Conservation (phyloP, 2,113 vertebrate genomes). For the Axis porcinus region DNA sequence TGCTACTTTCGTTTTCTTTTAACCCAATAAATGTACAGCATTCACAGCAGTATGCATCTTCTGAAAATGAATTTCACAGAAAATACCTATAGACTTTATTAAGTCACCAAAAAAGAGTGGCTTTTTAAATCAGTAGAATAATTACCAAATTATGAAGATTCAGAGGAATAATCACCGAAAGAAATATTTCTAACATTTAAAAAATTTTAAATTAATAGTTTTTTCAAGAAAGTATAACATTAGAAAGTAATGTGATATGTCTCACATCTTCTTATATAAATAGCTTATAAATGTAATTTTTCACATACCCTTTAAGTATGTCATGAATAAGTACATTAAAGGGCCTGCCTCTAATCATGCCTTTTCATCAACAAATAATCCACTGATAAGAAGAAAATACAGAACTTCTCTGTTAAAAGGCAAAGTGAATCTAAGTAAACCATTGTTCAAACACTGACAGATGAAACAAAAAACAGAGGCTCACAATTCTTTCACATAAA, state of each 20-base stretch:
- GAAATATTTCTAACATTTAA: neutral
- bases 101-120: neutral
- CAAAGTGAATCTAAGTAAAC: slow-evolving; percentile 35
- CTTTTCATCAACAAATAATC: slow-evolving; percentile 46
- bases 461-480: slow-evolving; percentile 25
- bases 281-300: slow-evolving; percentile 23
- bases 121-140: neutral
- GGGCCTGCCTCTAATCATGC: neutral
- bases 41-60: neutral
- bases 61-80: neutral
- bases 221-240: neutral
- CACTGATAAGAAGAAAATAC: slow-evolving; percentile 3
- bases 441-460: slow-evolving; percentile 19
- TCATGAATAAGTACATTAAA: neutral
- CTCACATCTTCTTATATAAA: neutral
- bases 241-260: neutral
- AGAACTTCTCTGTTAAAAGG: slow-evolving; percentile 26
- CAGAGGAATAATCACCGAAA: neutral
- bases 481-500: slow-evolving; percentile 9
- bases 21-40: slow-evolving; percentile 12
- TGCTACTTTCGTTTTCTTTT: slow-evolving; percentile 47
- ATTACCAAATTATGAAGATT: neutral
- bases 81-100: slow-evolving; percentile 32
- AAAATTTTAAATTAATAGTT: neutral
- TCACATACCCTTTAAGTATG: neutral